Evolutionary conservation across 2,888 invertebrate genomes (phyloP).

Genomic region (Leptinotarsa rubiginosa): DNA sequence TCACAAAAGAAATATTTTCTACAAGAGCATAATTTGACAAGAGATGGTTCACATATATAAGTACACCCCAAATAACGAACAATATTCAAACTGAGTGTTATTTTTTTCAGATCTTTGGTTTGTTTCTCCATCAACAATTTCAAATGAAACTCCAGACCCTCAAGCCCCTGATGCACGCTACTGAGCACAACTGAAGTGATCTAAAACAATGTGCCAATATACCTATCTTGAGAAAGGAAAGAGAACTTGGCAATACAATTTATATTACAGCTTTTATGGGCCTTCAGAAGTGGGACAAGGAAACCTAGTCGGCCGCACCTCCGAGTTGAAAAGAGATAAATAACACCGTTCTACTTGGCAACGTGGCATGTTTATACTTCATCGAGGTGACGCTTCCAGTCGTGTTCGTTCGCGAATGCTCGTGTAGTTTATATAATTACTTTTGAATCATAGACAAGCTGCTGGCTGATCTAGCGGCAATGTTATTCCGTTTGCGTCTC

Average conservation of each 20-base stretch:
- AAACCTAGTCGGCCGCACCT: slow-evolving; percentile 21
- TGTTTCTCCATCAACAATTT: too few species aligned
- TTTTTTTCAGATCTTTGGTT: too few species aligned
- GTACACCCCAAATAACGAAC: too few species aligned
- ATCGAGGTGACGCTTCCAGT: slow-evolving; percentile 32
- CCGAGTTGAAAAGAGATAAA: slow-evolving; percentile 36
- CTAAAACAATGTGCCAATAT: slow-evolving; percentile 41
- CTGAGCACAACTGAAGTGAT: slow-evolving; percentile 25
- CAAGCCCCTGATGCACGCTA: slow-evolving; percentile 19
- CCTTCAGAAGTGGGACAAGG: slow-evolving; percentile 36
- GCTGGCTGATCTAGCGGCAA: slow-evolving; percentile 9
- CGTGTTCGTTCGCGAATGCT: slow-evolving; percentile 43
- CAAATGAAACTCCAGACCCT: too few species aligned
- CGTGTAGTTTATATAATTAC: slow-evolving; percentile 52
- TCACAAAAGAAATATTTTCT: neutral
- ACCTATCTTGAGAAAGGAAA: slow-evolving; percentile 32
- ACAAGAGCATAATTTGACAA: neutral
- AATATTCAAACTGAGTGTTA: too few species aligned
- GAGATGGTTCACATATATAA: neutral
- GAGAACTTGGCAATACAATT: slow-evolving; percentile 34
- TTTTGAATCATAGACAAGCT: slow-evolving; percentile 52
- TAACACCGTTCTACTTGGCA: slow-evolving; percentile 37
- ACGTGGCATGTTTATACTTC: slow-evolving; percentile 45
- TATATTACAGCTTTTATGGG: slow-evolving; percentile 33
- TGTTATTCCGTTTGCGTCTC: slow-evolving; percentile 12